Base-by-base conservation (phyloP, 2,113 vertebrate species). In the Solea senegalensis region DNA sequence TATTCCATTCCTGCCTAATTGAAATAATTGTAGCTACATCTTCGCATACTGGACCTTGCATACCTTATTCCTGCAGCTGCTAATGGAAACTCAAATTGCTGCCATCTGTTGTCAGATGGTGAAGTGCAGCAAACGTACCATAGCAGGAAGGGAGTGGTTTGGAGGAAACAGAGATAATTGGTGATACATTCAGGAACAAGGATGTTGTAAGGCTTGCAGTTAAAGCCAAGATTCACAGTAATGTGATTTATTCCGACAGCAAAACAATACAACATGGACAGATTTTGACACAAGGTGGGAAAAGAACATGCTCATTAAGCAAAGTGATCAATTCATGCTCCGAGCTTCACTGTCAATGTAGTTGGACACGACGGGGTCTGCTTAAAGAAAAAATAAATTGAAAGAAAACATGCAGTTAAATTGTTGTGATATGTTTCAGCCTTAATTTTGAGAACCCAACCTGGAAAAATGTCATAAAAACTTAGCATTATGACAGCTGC, bases 131-230 rank as follows among this genome's bases (percentile, higher is more conserved):
- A 57, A 13, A 59, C 52, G 80, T 26, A 12, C 34, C 34, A 34
- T 34, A 34, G 34, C 34, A 34, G 34, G 34, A 34, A 34, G 34
- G 34, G 34, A 34, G 34, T 34, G 34, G 34, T 34, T 34, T 34
- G 34, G 5, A 34, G 7, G 27, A 46, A 16, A 27, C 48, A 57
- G 60, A 40, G 11, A 11, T 48, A 45, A 61, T 53, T 54, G 52
- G 53, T 6, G 52, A 67, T 66, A 14, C 43, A 28, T 61, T 66
- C 10, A 46, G 21, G 11, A 43, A 41, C 4, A 12, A 57, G 45
- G 56, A 65, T 34, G 55, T 45, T 46, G 69, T 82, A n/a, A 56
- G 55, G 14, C 66, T 34, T 2, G 34, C 16, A 9, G 41, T 66
- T 34, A 34, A 34, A 21, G 21, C 21, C 55, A 45, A 49, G 34